A percentile compares a stretch with the other conserved stretches of the same genome.
phyloP scores from a whole-genome alignment of 2,888 invertebrate species.

The Epiblema foenella region DNA sequence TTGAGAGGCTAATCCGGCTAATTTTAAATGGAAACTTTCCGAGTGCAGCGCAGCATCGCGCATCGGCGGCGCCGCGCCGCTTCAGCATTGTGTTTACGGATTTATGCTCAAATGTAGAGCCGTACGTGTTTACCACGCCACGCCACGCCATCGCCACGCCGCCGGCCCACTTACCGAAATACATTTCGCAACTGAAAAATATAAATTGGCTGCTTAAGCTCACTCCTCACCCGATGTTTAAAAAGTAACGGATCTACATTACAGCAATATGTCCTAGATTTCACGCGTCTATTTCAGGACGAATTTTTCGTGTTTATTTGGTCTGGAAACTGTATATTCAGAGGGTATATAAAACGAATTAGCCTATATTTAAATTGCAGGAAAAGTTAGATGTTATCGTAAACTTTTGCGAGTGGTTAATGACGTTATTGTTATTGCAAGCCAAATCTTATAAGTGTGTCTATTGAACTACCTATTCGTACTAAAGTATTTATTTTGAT shows the following conservation, averaged over 20 bases:
- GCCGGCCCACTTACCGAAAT: slow-evolving; percentile 40
- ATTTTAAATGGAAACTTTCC: slow-evolving; percentile 42
- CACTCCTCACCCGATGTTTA: slow-evolving; percentile 37
- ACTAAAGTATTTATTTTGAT: no score
- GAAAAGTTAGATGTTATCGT: slow-evolving; percentile 26
- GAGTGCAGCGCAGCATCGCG: slow-evolving; percentile 20
- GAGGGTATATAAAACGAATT: slow-evolving; percentile 33
- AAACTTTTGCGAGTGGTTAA: slow-evolving; percentile 10
- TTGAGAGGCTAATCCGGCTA: slow-evolving; percentile 28
- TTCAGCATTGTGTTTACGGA: slow-evolving; percentile 39
- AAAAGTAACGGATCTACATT: slow-evolving; percentile 17
- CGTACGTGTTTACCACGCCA: slow-evolving; percentile 29
- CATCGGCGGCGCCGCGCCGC: no score
- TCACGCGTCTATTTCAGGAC: slow-evolving; percentile 29
- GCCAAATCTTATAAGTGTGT: not conserved
- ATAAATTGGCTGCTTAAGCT: slow-evolving; percentile 42
- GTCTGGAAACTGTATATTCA: slow-evolving; percentile 25
- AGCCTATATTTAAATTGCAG: slow-evolving; percentile 28
- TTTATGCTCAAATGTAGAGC: slow-evolving; percentile 40
- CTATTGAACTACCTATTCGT: no score
- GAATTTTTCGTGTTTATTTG: slow-evolving; percentile 42
- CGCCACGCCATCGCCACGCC: no score
- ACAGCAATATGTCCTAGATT: slow-evolving; percentile 41
- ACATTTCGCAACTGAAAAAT: slow-evolving; percentile 41
- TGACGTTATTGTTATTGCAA: not conserved